These are phyloP conservation scores for Synergus laeviventris DNA, from an alignment of 2,888 invertebrate species.

Conservation along the genomic window DNA sequence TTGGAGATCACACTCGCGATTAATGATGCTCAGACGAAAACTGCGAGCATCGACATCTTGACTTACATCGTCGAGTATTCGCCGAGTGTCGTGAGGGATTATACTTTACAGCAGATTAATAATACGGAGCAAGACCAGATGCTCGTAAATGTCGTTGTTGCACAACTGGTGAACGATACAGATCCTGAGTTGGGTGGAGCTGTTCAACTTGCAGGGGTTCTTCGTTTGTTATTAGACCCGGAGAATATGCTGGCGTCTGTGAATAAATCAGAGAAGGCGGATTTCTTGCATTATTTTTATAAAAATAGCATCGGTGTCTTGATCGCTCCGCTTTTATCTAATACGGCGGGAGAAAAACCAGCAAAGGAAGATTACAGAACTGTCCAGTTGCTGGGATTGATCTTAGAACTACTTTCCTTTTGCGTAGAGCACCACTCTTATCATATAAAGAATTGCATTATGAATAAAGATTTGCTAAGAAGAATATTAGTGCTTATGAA, in stretches of 20 bases:
- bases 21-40: constrained; percentile 95
- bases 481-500: constrained; percentile 97
- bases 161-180: constrained; percentile 97
- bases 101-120: constrained; percentile 94
- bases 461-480: constrained; percentile 96
- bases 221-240: constrained; percentile 95
- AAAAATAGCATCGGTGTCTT: constrained; percentile 98
- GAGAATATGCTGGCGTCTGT: constrained; percentile 97
- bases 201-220: constrained; percentile 96
- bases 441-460: constrained; percentile 98
- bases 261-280: constrained; percentile 97
- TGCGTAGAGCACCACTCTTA: constrained; percentile 99
- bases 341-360: constrained; percentile 93
- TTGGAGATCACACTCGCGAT: constrained; percentile 93
- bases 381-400: constrained; percentile 95
- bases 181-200: constrained; percentile 99
- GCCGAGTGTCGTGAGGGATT: constrained; percentile 97
- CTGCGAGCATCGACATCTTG: constrained; percentile 98
- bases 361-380: constrained; percentile 97
- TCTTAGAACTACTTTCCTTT: constrained; percentile 96
- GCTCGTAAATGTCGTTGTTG: constrained; percentile 96
- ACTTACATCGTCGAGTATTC: constrained; percentile 99
- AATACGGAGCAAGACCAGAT: constrained; percentile 96
- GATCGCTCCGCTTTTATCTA: constrained; percentile 95
- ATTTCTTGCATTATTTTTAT: constrained; percentile 99